Percentiles rank a stretch among this genome's conserved stretches.
phyloP scores from a whole-genome alignment of 2,113 vertebrate genomes.

The Labeo catla region DNA sequence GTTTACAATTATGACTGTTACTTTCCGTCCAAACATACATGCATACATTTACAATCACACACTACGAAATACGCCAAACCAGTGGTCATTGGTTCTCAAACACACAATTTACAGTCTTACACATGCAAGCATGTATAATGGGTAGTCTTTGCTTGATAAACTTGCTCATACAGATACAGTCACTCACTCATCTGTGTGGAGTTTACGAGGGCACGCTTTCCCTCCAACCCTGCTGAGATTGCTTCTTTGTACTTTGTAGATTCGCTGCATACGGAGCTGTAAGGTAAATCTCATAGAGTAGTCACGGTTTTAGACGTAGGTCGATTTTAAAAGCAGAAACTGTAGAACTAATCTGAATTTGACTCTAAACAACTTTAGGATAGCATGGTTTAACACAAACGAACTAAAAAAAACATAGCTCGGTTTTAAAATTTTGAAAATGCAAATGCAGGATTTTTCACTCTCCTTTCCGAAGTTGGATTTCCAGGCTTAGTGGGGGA shows the following conservation, averaged over 20 bases:
- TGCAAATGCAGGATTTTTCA: slow-evolving; percentile 20
- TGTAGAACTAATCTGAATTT: slow-evolving; percentile 43
- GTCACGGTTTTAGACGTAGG: slow-evolving; percentile 29
- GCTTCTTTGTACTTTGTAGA: slow-evolving; percentile 44
- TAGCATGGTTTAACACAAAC: slow-evolving; percentile 29
- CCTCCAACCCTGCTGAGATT: slow-evolving; percentile 52
- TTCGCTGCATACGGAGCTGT: slow-evolving; percentile 24
- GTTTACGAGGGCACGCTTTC: slow-evolving; percentile 53
- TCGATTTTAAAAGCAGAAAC: slow-evolving; percentile 36
- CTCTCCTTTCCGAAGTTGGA: slow-evolving; percentile 43
- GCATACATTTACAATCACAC: slow-evolving; percentile 6
- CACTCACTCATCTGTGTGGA: slow-evolving; percentile 37
- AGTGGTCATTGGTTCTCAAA: neutral
- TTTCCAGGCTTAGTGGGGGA: slow-evolving; percentile 21
- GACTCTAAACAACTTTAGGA: slow-evolving; percentile 32
- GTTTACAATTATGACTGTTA: slow-evolving; percentile 61
- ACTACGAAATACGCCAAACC: neutral
- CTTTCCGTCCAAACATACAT: slow-evolving; percentile 21
- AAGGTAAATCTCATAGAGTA: slow-evolving; percentile 44
- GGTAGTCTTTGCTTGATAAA: slow-evolving; percentile 13
- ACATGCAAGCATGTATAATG: neutral
- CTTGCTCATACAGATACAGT: slow-evolving; percentile 19
- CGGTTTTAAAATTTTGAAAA: slow-evolving; percentile 9
- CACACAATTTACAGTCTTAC: neutral
- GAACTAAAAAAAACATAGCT: slow-evolving; percentile 17